Evolutionary conservation across 2,797 vertebrate genomes (phyloP).

Genomic region (Cyclura pinguis): DNA sequence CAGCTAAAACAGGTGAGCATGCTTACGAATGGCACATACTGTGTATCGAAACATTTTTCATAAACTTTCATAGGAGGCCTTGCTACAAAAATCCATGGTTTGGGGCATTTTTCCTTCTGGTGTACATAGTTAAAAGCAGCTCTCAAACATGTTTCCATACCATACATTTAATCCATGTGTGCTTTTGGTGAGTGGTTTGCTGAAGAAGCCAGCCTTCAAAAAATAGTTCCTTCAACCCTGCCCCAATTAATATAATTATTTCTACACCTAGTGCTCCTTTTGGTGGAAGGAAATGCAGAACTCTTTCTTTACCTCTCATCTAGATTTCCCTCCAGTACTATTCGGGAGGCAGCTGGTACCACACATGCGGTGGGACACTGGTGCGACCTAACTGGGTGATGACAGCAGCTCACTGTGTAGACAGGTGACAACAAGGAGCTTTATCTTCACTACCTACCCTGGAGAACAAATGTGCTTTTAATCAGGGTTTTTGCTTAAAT

Average conservation of each 20-base stretch:
- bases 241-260: neutral
- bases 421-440: conserved; percentile 72
- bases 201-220: no score
- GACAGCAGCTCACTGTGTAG: conserved; percentile 92
- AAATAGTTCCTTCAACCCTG: neutral
- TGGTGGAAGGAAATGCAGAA: neutral
- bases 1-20: no score
- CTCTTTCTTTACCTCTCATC: neutral
- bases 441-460: neutral
- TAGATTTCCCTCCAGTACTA: conserved; percentile 91
- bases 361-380: conserved; percentile 91
- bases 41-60: no score
- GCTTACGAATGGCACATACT: no score
- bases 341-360: conserved; percentile 78
- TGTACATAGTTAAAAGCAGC: no score
- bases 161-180: no score
- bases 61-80: no score
- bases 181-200: no score
- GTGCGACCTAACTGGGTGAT: conserved; percentile 86
- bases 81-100: no score
- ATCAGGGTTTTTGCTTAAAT: neutral
- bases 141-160: no score
- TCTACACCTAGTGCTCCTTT: neutral
- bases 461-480: neutral
- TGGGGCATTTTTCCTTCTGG: no score